These are phyloP conservation scores for Pseudorasbora parva DNA, from an alignment of 2,113 vertebrate genomes.

Conservation along the genomic window DNA sequence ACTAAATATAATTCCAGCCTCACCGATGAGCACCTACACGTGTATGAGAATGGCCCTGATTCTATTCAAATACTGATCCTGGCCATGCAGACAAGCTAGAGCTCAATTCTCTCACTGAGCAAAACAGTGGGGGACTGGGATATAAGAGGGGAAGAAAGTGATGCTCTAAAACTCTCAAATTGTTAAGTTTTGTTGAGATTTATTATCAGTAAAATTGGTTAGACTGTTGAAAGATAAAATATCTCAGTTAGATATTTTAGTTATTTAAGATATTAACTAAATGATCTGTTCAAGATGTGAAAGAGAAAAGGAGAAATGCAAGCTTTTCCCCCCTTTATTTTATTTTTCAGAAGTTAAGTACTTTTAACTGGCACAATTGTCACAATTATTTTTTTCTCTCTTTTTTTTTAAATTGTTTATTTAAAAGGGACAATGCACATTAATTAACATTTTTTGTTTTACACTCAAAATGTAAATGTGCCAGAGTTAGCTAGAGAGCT, in stretches of 20 bases:
- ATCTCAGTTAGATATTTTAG: too few species aligned
- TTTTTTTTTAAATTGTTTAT: too few species aligned
- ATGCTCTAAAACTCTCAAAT: neutral
- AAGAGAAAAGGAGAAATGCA: neutral
- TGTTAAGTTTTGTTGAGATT: neutral
- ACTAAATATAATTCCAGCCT: conserved; percentile 36
- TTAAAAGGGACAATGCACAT: too few species aligned
- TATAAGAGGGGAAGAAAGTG: neutral
- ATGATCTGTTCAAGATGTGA: neutral
- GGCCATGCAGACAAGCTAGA: neutral
- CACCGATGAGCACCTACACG: neutral
- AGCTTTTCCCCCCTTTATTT: neutral
- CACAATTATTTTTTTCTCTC: neutral
- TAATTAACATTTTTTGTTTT: too few species aligned
- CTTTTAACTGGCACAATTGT: neutral
- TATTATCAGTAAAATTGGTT: neutral
- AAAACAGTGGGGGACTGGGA: neutral
- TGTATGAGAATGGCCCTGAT: conserved; percentile 43
- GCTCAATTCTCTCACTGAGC: conserved; percentile 26
- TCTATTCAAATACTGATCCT: conserved; percentile 10
- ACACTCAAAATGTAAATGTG: too few species aligned
- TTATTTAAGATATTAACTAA: too few species aligned
- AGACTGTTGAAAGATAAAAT: neutral
- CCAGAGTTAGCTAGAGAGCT: too few species aligned
- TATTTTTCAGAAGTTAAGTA: neutral